These are phyloP conservation scores for Arenicola marina DNA, from an alignment of 2,888 invertebrate genomes.

Conservation along the genomic window DNA sequence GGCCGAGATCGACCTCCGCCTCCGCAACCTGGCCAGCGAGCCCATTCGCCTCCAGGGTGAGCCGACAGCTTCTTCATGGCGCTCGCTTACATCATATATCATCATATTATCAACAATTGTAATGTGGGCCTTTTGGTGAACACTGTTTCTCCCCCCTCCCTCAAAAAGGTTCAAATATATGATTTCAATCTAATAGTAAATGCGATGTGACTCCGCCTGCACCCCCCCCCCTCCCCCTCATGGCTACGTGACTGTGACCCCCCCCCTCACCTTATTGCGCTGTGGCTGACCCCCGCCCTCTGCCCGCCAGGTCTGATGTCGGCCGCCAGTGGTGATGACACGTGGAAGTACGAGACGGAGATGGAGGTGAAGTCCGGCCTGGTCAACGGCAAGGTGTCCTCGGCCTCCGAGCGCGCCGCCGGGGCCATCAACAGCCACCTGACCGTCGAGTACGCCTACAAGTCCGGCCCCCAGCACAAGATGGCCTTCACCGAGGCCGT, in stretches of 20 bases:
- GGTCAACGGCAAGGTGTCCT: slow-evolving; percentile 13
- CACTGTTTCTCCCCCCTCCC: no score
- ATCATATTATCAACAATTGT: not conserved
- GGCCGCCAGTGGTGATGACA: slow-evolving; percentile 7
- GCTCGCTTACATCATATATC: not conserved
- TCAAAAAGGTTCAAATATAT: no score
- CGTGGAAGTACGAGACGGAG: slow-evolving; percentile 18
- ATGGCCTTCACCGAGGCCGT: slow-evolving; percentile 20
- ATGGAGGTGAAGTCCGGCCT: slow-evolving; percentile 19
- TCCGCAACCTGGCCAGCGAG: slow-evolving; percentile 22
- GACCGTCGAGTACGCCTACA: slow-evolving; percentile 20
- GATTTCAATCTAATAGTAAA: no score
- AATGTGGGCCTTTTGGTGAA: no score
- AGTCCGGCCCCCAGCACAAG: slow-evolving; percentile 10
- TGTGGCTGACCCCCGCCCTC: no score
- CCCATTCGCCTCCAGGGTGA: slow-evolving; percentile 23
- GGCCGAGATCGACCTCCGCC: slow-evolving; percentile 15
- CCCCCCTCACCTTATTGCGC: no score
- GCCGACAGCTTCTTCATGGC: not conserved
- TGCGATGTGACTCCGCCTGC: no score
- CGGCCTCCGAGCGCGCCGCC: slow-evolving; percentile 10
- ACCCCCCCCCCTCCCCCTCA: no score
- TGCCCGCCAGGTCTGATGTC: slow-evolving; percentile 9
- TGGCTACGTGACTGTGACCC: no score
- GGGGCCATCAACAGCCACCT: slow-evolving; percentile 12